Percentiles rank a stretch among this genome's conserved stretches.
phyloP scores from a whole-genome alignment of 2,797 vertebrate genomes.

The Chromis chromis region DNA sequence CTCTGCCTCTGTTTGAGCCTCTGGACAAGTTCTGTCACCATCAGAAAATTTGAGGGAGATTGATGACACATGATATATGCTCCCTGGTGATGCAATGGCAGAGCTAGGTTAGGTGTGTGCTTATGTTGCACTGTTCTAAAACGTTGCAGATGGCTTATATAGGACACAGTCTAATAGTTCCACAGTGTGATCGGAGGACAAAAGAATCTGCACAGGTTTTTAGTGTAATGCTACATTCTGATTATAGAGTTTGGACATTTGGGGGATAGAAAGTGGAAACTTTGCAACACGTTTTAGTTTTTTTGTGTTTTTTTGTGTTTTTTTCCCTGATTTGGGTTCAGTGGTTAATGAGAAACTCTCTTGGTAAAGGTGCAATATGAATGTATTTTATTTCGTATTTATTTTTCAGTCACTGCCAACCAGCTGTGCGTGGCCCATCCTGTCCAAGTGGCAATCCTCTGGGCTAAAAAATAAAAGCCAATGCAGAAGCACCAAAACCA shows the following conservation, averaged over 20 bases:
- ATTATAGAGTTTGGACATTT: slow-evolving; percentile 3
- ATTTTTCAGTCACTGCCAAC: too few species aligned
- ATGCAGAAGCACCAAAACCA: too few species aligned
- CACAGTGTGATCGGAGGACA: slow-evolving; percentile 30
- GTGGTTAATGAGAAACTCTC: slow-evolving; percentile 17
- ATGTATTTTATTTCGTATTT: too few species aligned
- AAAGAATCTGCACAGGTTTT: slow-evolving; percentile 32
- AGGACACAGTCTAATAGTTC: slow-evolving; percentile 37
- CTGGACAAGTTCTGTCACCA: slow-evolving; percentile 52
- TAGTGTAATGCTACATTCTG: slow-evolving; percentile 12
- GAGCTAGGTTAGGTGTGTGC: slow-evolving; percentile 54
- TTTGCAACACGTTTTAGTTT: background rate
- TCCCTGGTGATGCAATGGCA: slow-evolving; percentile 47
- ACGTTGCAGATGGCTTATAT: slow-evolving; percentile 63
- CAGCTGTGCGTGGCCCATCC: too few species aligned
- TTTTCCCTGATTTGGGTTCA: slow-evolving; percentile 7
- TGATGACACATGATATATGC: slow-evolving; percentile 55
- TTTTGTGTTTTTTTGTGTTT: background rate
- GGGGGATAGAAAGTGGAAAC: background rate
- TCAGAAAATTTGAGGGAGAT: slow-evolving; percentile 48
- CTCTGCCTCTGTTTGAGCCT: slow-evolving; percentile 36
- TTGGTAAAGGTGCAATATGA: slow-evolving; percentile 1
- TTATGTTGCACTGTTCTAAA: slow-evolving; percentile 62
- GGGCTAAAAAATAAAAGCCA: too few species aligned
- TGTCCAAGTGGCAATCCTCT: too few species aligned